These are phyloP conservation scores for Acipenser transmontanus DNA, from an alignment of 2,797 vertebrate species.

Conservation along the genomic window DNA sequence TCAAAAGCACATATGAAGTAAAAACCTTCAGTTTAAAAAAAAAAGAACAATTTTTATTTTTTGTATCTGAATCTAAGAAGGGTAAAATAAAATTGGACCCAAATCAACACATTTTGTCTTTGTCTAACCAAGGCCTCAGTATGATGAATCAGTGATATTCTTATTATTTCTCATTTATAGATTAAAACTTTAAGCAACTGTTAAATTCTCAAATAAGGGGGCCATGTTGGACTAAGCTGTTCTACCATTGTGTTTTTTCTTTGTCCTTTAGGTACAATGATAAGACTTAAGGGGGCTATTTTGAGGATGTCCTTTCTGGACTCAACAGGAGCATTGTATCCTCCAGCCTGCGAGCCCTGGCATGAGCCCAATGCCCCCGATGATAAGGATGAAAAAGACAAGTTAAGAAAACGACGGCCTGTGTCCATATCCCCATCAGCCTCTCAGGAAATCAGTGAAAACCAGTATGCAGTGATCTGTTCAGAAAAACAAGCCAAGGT, in stretches of 20 bases:
- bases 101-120: no score
- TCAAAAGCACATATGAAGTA: no score
- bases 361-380: conserved; percentile 78
- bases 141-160: no score
- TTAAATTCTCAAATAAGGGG: no score
- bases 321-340: conserved; percentile 72
- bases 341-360: conserved; percentile 82
- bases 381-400: conserved; percentile 89
- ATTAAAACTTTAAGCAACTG: no score
- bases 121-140: no score
- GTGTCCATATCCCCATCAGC: conserved; percentile 89
- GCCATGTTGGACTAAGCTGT: no score
- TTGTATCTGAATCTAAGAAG: no score
- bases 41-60: no score
- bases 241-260: background rate
- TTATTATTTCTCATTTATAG: no score
- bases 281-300: conserved; percentile 87
- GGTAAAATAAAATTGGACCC: no score
- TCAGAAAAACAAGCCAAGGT: conserved; percentile 99
- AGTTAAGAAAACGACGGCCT: conserved; percentile 67
- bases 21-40: no score
- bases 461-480: conserved; percentile 92
- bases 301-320: conserved; percentile 89
- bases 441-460: conserved; percentile 92
- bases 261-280: conserved; percentile 71